Percentiles rank a stretch among this genome's conserved stretches.
Evolutionary conservation across 1,140 invertebrate species (phyloP).

Genomic region (Scaptomyza montana): DNA sequence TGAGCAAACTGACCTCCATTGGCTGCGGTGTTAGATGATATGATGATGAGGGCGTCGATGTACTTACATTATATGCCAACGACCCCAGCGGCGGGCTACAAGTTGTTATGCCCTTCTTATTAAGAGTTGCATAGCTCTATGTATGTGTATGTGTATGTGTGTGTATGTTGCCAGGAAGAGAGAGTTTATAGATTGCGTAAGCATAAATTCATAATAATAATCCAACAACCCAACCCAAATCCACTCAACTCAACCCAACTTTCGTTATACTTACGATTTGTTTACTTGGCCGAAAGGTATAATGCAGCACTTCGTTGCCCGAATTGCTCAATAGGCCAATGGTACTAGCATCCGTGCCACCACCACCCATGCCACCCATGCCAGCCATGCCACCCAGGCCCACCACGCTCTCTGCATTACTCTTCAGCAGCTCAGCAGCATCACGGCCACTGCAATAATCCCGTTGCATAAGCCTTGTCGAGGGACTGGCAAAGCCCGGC

Average conservation of each 20-base stretch:
- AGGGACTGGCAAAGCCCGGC: slow-evolving; percentile 79
- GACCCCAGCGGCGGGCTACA: slow-evolving; percentile 78
- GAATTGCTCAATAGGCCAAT: slow-evolving; percentile 69
- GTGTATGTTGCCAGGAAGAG: no score
- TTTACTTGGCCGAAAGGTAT: slow-evolving; percentile 83
- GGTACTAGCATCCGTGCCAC: slow-evolving; percentile 45
- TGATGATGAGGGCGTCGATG: slow-evolving; percentile 72
- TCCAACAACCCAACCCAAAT: not conserved
- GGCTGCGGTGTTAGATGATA: slow-evolving; percentile 81
- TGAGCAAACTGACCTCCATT: slow-evolving; percentile 83
- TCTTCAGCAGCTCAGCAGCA: slow-evolving; percentile 57
- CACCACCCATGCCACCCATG: no score
- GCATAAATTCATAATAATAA: no score
- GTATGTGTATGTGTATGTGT: not conserved
- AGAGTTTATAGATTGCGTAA: no score
- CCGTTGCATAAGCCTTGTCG: slow-evolving; percentile 75
- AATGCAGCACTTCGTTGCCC: slow-evolving; percentile 82
- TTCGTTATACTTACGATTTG: slow-evolving; percentile 78
- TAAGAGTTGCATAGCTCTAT: slow-evolving; percentile 83
- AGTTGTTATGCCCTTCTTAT: slow-evolving; percentile 82
- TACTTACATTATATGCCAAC: slow-evolving; percentile 68
- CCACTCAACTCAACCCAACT: not conserved
- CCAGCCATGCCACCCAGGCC: slow-evolving; percentile 29
- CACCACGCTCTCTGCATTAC: slow-evolving; percentile 33
- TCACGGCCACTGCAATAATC: slow-evolving; percentile 68